A percentile compares a stretch with the other conserved stretches of the same genome.
These are phyloP conservation scores for Hylyphantes graminicola DNA, from an alignment of 1,140 invertebrate genomes.

Conservation along the genomic window DNA sequence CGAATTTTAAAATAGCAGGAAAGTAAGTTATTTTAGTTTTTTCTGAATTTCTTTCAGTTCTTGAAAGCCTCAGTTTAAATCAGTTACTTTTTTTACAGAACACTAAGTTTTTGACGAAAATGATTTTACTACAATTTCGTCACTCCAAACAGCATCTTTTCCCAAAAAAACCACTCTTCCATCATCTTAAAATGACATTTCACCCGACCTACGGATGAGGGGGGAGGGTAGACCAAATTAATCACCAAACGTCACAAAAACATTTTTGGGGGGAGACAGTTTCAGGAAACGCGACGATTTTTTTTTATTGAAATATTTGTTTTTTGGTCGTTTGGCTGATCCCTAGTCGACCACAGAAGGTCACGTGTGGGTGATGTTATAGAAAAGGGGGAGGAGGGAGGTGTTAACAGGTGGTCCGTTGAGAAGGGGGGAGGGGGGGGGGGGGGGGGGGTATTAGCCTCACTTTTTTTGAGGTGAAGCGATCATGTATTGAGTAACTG, in stretches of 20 bases:
- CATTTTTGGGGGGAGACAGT: slow-evolving; percentile 54
- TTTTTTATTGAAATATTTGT: neutral
- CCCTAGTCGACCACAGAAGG: slow-evolving; percentile 11
- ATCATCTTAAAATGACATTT: slow-evolving; percentile 54
- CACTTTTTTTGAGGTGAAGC: too few relatives aligned
- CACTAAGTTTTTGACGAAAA: too few relatives aligned
- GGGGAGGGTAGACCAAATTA: slow-evolving; percentile 19
- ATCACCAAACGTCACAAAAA: slow-evolving; percentile 54
- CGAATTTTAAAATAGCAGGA: too few relatives aligned
- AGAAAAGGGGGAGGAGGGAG: neutral
- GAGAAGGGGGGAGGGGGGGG: neutral
- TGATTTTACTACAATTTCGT: too few relatives aligned
- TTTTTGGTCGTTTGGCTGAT: neutral
- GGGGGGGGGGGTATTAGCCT: too few relatives aligned
- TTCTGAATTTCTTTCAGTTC: too few relatives aligned
- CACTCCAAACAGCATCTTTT: too few relatives aligned
- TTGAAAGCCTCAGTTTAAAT: too few relatives aligned
- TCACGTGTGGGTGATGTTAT: neutral
- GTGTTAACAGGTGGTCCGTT: slow-evolving; percentile 25
- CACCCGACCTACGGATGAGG: neutral
- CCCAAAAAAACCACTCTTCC: slow-evolving; percentile 35
- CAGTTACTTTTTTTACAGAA: too few relatives aligned
- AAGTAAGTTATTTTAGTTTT: too few relatives aligned
- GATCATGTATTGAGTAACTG: too few relatives aligned
- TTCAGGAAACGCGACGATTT: neutral